phyloP scores from a whole-genome alignment of 2,888 invertebrate species.

The Morpho deidamia region DNA sequence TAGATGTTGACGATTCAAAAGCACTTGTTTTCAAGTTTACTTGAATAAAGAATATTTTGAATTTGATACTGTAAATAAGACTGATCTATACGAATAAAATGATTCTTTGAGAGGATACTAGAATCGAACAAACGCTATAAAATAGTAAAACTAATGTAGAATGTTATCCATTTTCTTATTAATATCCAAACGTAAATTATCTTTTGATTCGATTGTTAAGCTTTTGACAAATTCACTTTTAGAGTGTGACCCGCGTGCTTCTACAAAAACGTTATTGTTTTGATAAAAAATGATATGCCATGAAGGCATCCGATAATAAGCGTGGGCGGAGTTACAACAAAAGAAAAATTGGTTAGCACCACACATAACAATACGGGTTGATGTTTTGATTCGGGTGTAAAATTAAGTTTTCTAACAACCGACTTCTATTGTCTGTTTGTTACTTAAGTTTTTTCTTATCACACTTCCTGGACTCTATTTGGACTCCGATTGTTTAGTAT shows the following conservation, averaged over 20 bases:
- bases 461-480: slow-evolving; percentile 42
- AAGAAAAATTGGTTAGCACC: slow-evolving; percentile 72
- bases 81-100: background rate
- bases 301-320: slow-evolving; percentile 71
- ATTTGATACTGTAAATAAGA: too few relatives aligned
- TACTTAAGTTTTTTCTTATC: slow-evolving; percentile 48
- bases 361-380: slow-evolving; percentile 59
- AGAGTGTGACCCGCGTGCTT: slow-evolving; percentile 43
- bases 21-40: too few relatives aligned
- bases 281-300: slow-evolving; percentile 76
- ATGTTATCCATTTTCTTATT: slow-evolving; percentile 32
- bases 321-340: slow-evolving; percentile 70
- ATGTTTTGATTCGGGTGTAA: slow-evolving; percentile 71
- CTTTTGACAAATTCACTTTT: slow-evolving; percentile 50
- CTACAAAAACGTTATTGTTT: slow-evolving; percentile 68
- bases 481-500: slow-evolving; percentile 51
- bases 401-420: slow-evolving; percentile 70
- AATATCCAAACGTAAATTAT: slow-evolving; percentile 54
- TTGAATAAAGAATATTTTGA: too few relatives aligned
- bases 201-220: slow-evolving; percentile 45
- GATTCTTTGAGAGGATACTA: background rate
- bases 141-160: background rate
- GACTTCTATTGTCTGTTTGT: slow-evolving; percentile 50
- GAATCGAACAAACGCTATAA: background rate
- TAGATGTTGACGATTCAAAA: too few relatives aligned